Conservation (phyloP, 2,113 vertebrate species). For the Hippotragus niger region DNA sequence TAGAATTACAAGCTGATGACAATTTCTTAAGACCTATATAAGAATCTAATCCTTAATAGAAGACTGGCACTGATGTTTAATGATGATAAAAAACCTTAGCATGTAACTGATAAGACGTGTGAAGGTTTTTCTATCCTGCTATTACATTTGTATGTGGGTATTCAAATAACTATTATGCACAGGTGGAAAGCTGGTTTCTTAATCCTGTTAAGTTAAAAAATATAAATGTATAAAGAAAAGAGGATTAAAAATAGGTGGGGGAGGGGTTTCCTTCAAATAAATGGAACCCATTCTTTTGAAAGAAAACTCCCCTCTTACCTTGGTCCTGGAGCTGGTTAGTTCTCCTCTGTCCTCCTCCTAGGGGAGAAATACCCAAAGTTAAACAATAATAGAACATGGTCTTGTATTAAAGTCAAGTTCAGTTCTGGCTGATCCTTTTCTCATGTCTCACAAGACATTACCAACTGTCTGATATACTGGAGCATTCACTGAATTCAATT, state of each 20-base stretch:
- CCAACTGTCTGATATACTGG: constrained; percentile 67
- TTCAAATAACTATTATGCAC: constrained; percentile 21
- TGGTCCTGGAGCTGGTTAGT: constrained; percentile 66
- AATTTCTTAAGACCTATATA: not conserved
- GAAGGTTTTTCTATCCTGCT: not conserved
- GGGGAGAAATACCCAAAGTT: constrained; percentile 75
- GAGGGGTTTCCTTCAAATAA: constrained; percentile 67
- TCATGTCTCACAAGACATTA: constrained; percentile 62
- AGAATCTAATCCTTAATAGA: not conserved
- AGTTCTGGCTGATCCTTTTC: constrained; percentile 61
- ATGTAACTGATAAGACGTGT: not conserved
- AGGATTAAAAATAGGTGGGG: constrained; percentile 64
- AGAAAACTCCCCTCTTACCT: constrained; percentile 73
- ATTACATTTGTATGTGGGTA: constrained; percentile 36
- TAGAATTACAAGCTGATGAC: constrained; percentile 10
- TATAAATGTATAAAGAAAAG: constrained; percentile 69
- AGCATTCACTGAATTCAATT: constrained; percentile 2
- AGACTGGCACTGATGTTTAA: constrained; percentile 10
- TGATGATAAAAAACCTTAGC: constrained; percentile 32
- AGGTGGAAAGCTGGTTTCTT: constrained; percentile 47
- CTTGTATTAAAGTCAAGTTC: constrained; percentile 71
- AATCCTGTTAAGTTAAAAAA: constrained; percentile 59
- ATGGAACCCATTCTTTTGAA: constrained; percentile 67
- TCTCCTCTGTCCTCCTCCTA: constrained; percentile 72
- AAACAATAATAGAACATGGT: constrained; percentile 75